A percentile compares a stretch with the other conserved stretches of the same genome.
phyloP scores from a whole-genome alignment of 2,888 invertebrate species.

The Caradrina kadenii region DNA sequence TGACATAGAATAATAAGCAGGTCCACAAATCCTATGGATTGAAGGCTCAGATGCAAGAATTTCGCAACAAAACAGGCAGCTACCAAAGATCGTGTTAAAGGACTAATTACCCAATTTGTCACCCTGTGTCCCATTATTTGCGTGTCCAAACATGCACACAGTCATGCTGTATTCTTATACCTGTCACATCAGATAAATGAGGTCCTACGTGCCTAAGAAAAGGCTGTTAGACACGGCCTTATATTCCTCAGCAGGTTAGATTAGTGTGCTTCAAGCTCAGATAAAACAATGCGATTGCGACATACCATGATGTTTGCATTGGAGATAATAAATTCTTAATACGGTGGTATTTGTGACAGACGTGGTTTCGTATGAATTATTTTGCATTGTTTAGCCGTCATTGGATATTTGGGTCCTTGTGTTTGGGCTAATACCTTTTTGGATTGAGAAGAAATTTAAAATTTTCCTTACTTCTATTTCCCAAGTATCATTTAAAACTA shows the following conservation, averaged over 20 bases:
- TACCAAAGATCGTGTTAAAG: slow-evolving; percentile 71
- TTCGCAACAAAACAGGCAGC: slow-evolving; percentile 53
- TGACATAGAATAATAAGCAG: slow-evolving; percentile 10
- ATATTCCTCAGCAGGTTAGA: slow-evolving; percentile 82
- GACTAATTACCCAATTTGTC: slow-evolving; percentile 83
- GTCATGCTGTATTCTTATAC: slow-evolving; percentile 73
- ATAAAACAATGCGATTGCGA: slow-evolving; percentile 76
- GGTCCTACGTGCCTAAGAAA: slow-evolving; percentile 77
- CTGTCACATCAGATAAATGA: slow-evolving; percentile 82
- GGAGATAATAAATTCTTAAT: slow-evolving; percentile 63
- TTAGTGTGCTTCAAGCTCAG: slow-evolving; percentile 67
- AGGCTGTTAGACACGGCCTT: slow-evolving; percentile 76
- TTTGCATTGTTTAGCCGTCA: slow-evolving; percentile 25
- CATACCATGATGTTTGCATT: slow-evolving; percentile 70
- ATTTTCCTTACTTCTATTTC: no score
- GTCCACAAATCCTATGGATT: slow-evolving; percentile 33
- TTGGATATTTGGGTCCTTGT: slow-evolving; percentile 10
- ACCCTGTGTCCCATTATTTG: slow-evolving; percentile 69
- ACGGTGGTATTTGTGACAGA: slow-evolving; percentile 51
- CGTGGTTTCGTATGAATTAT: slow-evolving; percentile 42
- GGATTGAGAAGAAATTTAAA: neutral
- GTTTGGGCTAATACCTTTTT: neutral
- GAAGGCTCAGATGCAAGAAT: slow-evolving; percentile 48
- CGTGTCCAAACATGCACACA: slow-evolving; percentile 64
- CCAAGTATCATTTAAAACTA: no score